A percentile compares a stretch with the other conserved stretches of the same genome.
phyloP scores from a whole-genome alignment of 2,888 invertebrate species.

The Hermaeophaga mercurialis region DNA sequence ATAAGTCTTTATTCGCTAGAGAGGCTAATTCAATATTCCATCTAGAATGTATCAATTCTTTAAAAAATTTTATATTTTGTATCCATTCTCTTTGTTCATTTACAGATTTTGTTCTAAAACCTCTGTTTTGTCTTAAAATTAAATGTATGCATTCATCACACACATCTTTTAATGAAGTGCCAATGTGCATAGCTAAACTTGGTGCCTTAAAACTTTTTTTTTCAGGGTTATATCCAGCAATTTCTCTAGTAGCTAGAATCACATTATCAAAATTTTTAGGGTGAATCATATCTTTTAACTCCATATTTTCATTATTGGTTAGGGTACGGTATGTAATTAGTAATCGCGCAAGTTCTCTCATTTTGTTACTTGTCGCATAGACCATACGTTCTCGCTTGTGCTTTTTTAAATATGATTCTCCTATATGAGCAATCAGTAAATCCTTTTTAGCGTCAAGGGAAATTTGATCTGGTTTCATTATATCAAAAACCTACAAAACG shows the following conservation, averaged over 20 bases:
- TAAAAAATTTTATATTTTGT: slow-evolving; percentile 26
- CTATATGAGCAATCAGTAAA: slow-evolving; percentile 27
- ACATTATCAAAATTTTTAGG: slow-evolving; percentile 10
- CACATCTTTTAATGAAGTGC: slow-evolving; percentile 23
- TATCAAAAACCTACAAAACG: slow-evolving; percentile 27
- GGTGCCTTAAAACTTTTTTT: slow-evolving; percentile 21
- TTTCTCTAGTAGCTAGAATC: slow-evolving; percentile 13
- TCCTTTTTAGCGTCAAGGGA: slow-evolving; percentile 31
- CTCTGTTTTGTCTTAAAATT: slow-evolving; percentile 22
- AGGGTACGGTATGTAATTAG: slow-evolving; percentile 18
- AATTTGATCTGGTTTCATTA: slow-evolving; percentile 29
- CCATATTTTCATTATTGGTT: slow-evolving; percentile 14
- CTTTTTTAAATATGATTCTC: slow-evolving; percentile 28
- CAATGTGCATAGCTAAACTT: slow-evolving; percentile 25
- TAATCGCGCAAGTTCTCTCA: slow-evolving; percentile 26
- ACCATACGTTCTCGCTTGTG: slow-evolving; percentile 27
- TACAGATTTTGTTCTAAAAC: slow-evolving; percentile 23
- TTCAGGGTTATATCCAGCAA: slow-evolving; percentile 22
- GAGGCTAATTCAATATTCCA: slow-evolving; percentile 32
- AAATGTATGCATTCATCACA: slow-evolving; percentile 27
- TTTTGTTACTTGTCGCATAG: slow-evolving; percentile 27
- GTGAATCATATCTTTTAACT: slow-evolving; percentile 8
- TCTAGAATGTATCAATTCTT: slow-evolving; percentile 21
- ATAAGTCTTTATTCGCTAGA: slow-evolving; percentile 28
- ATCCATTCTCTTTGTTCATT: slow-evolving; percentile 4